Base-by-base conservation (phyloP, 1,140 invertebrate species). In the Bombus affinis region DNA sequence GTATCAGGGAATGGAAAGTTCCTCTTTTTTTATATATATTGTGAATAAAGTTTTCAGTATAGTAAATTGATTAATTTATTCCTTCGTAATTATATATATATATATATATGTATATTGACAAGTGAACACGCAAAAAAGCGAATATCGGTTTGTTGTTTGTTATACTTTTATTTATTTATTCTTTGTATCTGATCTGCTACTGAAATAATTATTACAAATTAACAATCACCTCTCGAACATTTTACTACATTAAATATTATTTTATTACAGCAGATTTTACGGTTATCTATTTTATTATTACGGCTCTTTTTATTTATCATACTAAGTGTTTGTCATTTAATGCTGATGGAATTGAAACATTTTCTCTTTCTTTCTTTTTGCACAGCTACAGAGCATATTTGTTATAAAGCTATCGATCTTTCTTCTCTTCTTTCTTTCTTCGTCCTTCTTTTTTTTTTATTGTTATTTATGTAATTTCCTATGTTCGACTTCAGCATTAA, bases 151-250 rank as follows among this genome's bases (percentile, higher is more conserved):
- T 78, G 47, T 62, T 77, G 74, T 86, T 72, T 77, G 65, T 86
- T 72, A 62, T 78, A 83, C 66, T 81, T 90, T 90, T 90, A 90
- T 90, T 92, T 90, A 90, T 90, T 89, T 79, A 53, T 53, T 91
- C 81, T 80, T 86, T 75, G 77, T 72, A 83, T 91, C 81, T 89
- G 83, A 83, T 76, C 83, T 80, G 88, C 85, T 88, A 88, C 83
- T 90, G 89, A 88, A 92, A 88, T 90, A 90, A 89, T 92, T 92
- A 91, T 92, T 92, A 92, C 89, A 93, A 93, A 92, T 93, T 92
- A 93, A 93, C 90, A 93, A 92, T 92, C 89, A 90, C 86, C 86
- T 91, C 87, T 89, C 81, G 53, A 88, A 81, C 83, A 81, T 65
- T 53, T 90, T 81, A 71, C 86, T 90, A 88, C 81, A 88, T 88